These are phyloP conservation scores for Melanophora roralis DNA, from an alignment of 2,888 invertebrate genomes.

Conservation along the genomic window DNA sequence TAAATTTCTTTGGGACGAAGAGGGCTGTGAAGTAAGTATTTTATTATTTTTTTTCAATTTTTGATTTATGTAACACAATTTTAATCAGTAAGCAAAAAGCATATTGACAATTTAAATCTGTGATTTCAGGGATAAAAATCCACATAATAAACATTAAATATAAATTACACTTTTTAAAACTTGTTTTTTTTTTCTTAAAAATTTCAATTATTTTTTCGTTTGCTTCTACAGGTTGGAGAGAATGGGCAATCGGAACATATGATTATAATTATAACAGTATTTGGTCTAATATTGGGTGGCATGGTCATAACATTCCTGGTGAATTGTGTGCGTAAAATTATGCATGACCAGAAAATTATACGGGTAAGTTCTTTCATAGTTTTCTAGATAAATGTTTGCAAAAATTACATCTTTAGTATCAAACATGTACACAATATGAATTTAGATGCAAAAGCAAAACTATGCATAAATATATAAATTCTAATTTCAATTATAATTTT, in stretches of 20 bases:
- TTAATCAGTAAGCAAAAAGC: too few species aligned
- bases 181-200: background rate
- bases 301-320: conserved; percentile 93
- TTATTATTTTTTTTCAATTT: too few species aligned
- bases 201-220: background rate
- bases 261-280: conserved; percentile 90
- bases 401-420: too few species aligned
- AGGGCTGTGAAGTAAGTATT: conserved; percentile 66
- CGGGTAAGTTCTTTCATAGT: conserved; percentile 81
- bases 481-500: conserved; percentile 16
- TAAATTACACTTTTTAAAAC: too few species aligned
- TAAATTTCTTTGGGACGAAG: conserved; percentile 88
- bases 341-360: conserved; percentile 91
- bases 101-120: too few species aligned
- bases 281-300: conserved; percentile 90
- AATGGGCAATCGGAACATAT: conserved; percentile 83
- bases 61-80: too few species aligned
- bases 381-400: too few species aligned
- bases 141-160: too few species aligned
- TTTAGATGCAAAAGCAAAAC: background rate
- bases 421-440: background rate
- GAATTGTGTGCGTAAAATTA: conserved; percentile 90
- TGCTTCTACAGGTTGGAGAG: conserved; percentile 68
- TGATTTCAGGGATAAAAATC: too few species aligned
- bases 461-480: background rate